Percentiles rank a stretch among this genome's conserved stretches.
These are phyloP conservation scores for Oxygymnocypris stewartii DNA, from an alignment of 2,113 vertebrate genomes.

Conservation along the genomic window DNA sequence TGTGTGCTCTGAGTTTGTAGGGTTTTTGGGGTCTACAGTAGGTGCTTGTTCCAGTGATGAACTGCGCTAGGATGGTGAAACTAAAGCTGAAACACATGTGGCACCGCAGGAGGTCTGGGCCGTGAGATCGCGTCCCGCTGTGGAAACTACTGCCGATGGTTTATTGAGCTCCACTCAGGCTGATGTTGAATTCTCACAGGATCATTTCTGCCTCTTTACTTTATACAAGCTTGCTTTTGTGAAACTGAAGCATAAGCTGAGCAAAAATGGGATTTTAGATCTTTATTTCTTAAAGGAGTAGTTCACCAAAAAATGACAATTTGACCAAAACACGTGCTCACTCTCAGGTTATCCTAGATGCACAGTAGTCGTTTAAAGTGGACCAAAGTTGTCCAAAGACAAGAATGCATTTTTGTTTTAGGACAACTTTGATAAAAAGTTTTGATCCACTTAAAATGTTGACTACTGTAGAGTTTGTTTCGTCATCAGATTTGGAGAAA, in stretches of 20 bases:
- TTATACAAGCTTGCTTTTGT: slow-evolving; percentile 8
- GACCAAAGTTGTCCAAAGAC: too few relatives aligned
- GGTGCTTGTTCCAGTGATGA: neutral
- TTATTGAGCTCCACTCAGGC: slow-evolving; percentile 64
- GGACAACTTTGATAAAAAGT: too few relatives aligned
- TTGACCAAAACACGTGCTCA: too few relatives aligned
- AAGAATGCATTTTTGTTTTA: too few relatives aligned
- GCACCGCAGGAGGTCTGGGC: slow-evolving; percentile 47
- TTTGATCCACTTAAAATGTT: too few relatives aligned
- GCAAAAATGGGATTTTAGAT: neutral
- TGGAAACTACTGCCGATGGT: slow-evolving; percentile 65
- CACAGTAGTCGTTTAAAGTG: too few relatives aligned
- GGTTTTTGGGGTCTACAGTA: neutral
- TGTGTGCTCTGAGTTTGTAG: neutral
- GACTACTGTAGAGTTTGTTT: too few relatives aligned
- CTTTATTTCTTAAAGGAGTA: neutral
- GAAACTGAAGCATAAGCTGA: neutral
- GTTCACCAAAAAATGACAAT: neutral
- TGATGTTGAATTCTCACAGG: slow-evolving; percentile 52
- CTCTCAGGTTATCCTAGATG: too few relatives aligned
- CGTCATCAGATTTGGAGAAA: too few relatives aligned
- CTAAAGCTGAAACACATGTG: slow-evolving; percentile 65
- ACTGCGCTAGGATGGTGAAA: slow-evolving; percentile 50
- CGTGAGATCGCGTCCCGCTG: slow-evolving; percentile 59
- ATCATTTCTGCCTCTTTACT: slow-evolving; percentile 29